A percentile compares a stretch with the other conserved stretches of the same genome.
Evolutionary conservation across 1,140 invertebrate species (phyloP).

Genomic region (Choristoneura fumiferana): DNA sequence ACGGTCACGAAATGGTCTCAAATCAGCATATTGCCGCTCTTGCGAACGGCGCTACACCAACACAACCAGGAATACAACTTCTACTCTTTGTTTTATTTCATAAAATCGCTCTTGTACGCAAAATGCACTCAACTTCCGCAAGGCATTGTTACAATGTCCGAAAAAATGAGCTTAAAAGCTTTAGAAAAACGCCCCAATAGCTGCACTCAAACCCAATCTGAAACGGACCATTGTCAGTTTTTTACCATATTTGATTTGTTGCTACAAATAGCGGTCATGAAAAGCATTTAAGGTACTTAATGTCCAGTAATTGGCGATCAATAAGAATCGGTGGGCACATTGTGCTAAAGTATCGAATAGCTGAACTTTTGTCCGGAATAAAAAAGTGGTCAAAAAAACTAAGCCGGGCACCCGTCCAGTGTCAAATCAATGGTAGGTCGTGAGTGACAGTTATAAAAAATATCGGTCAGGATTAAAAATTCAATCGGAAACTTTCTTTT

Average conservation of each 20-base stretch:
- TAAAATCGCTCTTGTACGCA: constrained; percentile 27
- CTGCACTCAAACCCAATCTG: constrained; percentile 61
- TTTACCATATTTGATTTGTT: constrained; percentile 74
- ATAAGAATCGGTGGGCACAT: constrained; percentile 78
- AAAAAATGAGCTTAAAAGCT: constrained; percentile 61
- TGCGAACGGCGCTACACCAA: no score
- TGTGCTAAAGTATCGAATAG: constrained; percentile 67
- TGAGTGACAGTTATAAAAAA: constrained; percentile 41
- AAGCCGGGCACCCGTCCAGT: constrained; percentile 49
- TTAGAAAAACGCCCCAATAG: constrained; percentile 60
- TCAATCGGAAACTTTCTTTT: constrained; percentile 10
- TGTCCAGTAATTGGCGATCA: constrained; percentile 78
- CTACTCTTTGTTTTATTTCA: constrained; percentile 31
- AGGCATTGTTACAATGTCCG: constrained; percentile 47
- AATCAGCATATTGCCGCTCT: no score
- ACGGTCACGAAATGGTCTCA: no score
- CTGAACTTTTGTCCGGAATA: constrained; percentile 58
- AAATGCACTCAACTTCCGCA: constrained; percentile 48
- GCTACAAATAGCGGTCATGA: constrained; percentile 72
- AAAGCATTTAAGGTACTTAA: constrained; percentile 76
- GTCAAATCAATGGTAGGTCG: constrained; percentile 50
- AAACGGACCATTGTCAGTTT: constrained; percentile 65
- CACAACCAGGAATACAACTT: constrained; percentile 9
- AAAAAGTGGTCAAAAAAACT: constrained; percentile 53
- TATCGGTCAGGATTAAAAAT: constrained; percentile 16